Evolutionary conservation across 2,888 invertebrate species (phyloP).

Genomic region (Celastrina argiolus): DNA sequence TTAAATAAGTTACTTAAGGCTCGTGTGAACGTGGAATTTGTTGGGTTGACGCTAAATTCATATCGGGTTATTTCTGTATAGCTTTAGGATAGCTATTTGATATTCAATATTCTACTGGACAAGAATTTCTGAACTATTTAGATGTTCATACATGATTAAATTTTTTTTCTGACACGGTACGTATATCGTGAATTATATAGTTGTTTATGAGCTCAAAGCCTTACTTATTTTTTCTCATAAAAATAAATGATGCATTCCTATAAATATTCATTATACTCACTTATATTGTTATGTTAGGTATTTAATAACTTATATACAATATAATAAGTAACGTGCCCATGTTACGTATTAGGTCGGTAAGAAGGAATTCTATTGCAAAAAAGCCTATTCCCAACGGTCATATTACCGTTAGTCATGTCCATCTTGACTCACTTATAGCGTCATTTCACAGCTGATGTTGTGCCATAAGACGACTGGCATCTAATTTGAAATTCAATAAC

Average conservation of each 20-base stretch:
- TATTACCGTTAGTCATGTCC: slow-evolving; percentile 23
- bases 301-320: slow-evolving; percentile 10
- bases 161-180: too few relatives aligned
- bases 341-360: background rate
- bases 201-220: background rate
- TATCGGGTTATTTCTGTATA: background rate
- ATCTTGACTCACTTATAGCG: slow-evolving; percentile 27
- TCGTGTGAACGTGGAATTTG: slow-evolving; percentile 11
- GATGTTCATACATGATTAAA: background rate
- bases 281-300: background rate
- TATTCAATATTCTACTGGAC: background rate
- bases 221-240: background rate
- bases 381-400: slow-evolving; percentile 8
- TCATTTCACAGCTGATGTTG: slow-evolving; percentile 46
- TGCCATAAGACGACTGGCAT: slow-evolving; percentile 42
- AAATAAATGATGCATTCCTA: background rate
- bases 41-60: too few relatives aligned
- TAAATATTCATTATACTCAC: slow-evolving; percentile 7
- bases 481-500: slow-evolving; percentile 67
- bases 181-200: background rate
- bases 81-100: background rate
- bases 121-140: background rate
- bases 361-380: background rate
- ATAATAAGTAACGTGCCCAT: slow-evolving; percentile 1
- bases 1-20: slow-evolving; percentile 14